Evolutionary conservation across 2,113 vertebrate genomes (phyloP).

Genomic region (Pionites leucogaster): DNA sequence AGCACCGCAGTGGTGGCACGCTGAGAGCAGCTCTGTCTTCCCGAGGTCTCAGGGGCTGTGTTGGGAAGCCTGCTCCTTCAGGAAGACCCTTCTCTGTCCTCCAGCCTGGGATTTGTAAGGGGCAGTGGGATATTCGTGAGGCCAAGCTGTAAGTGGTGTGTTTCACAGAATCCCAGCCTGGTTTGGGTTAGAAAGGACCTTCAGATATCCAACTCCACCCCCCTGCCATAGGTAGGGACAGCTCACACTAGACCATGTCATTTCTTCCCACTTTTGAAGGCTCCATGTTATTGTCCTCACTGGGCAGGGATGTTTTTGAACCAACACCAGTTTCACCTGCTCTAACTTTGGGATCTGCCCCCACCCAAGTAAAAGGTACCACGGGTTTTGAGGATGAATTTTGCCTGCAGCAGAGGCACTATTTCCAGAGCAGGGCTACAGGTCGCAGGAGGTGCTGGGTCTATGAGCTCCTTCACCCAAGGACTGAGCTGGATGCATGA

Average conservation of each 20-base stretch:
- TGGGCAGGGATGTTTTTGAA: not conserved
- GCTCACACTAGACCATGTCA: accelerated
- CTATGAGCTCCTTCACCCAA: not conserved
- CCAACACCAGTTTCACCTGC: not conserved
- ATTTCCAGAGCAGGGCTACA: accelerated
- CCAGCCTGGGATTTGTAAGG: not conserved
- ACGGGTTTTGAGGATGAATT: accelerated
- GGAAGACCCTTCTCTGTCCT: not conserved
- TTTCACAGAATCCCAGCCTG: not conserved
- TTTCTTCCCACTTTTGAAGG: not conserved
- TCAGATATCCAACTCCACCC: not conserved
- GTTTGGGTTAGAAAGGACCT: not conserved
- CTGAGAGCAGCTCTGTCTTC: not conserved
- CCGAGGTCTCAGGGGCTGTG: not conserved
- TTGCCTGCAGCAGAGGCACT: not conserved
- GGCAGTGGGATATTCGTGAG: accelerated
- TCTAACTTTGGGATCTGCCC: not conserved
- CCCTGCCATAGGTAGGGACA: not conserved
- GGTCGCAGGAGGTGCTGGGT: not conserved
- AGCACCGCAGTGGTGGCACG: accelerated
- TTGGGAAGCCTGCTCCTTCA: not conserved
- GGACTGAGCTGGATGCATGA: not conserved
- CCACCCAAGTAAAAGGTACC: not conserved
- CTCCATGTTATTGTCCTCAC: not conserved
- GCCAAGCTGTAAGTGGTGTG: not conserved